A percentile compares a stretch with the other conserved stretches of the same genome.
phyloP scores from a whole-genome alignment of 1,140 invertebrate genomes.

The Scaptomyza graminum region DNA sequence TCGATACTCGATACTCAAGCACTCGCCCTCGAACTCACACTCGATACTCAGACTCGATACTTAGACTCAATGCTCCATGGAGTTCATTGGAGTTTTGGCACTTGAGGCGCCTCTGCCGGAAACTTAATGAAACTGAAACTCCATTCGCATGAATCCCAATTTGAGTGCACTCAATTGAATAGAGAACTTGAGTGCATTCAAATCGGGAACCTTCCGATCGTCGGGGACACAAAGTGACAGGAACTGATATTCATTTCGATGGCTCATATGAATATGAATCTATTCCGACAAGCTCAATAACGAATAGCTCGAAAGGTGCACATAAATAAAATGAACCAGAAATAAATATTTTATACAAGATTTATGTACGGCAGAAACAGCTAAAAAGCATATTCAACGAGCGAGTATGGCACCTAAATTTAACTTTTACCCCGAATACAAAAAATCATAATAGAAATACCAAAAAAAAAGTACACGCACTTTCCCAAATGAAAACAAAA shows the following conservation, averaged over 20 bases:
- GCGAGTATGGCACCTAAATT: not conserved
- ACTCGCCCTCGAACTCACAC: not conserved
- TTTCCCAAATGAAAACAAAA: constrained; percentile 77
- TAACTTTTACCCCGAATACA: not conserved
- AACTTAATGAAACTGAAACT: not conserved
- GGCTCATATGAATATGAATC: no score
- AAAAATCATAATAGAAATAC: not conserved
- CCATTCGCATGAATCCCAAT: no score
- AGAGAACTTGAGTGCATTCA: no score
- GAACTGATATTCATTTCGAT: no score
- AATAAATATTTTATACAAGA: no score
- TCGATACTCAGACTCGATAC: constrained; percentile 1
- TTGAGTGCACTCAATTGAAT: no score
- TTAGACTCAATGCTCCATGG: not conserved
- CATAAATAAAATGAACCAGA: no score
- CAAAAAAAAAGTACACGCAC: constrained; percentile 61
- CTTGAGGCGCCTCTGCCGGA: not conserved
- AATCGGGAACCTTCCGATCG: no score
- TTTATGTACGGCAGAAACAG: not conserved
- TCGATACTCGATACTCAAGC: not conserved
- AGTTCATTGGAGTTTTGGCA: constrained; percentile 1
- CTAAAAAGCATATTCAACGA: not conserved
- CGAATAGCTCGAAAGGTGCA: no score
- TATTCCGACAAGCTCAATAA: no score
- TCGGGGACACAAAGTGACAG: no score